These are phyloP conservation scores for Macropis europaea DNA, from an alignment of 2,888 invertebrate genomes.

Conservation along the genomic window DNA sequence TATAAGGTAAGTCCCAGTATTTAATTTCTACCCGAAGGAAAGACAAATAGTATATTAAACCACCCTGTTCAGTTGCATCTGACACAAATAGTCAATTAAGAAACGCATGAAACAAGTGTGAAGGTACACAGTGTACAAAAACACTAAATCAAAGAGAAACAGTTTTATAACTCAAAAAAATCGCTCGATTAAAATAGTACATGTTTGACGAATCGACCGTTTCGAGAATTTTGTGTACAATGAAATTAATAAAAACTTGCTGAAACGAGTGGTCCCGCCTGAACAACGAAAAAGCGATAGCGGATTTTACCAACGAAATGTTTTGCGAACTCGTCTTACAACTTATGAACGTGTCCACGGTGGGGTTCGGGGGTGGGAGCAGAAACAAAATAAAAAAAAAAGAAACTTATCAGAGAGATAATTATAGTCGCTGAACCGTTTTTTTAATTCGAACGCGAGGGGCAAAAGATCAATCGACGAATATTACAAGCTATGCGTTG, in stretches of 20 bases:
- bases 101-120: constrained; percentile 16
- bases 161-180: constrained; percentile 77
- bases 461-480: constrained; percentile 69
- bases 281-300: constrained; percentile 47
- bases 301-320: constrained; percentile 52
- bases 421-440: constrained; percentile 67
- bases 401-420: constrained; percentile 51
- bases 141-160: constrained; percentile 66
- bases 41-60: neutral
- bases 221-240: constrained; percentile 63
- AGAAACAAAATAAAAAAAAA: constrained; percentile 37
- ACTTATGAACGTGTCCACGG: no score
- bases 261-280: constrained; percentile 52
- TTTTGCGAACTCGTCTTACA: no score
- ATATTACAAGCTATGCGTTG: constrained; percentile 76
- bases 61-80: neutral
- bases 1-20: constrained; percentile 88
- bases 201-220: constrained; percentile 68
- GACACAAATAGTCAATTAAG: no score
- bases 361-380: neutral
- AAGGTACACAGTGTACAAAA: constrained; percentile 23
- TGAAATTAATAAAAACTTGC: constrained; percentile 64
- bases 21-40: no score
- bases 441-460: constrained; percentile 70
- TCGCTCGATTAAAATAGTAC: constrained; percentile 74